Evolutionary conservation across 2,888 invertebrate genomes (phyloP).

Genomic region (Xylocampa areola): DNA sequence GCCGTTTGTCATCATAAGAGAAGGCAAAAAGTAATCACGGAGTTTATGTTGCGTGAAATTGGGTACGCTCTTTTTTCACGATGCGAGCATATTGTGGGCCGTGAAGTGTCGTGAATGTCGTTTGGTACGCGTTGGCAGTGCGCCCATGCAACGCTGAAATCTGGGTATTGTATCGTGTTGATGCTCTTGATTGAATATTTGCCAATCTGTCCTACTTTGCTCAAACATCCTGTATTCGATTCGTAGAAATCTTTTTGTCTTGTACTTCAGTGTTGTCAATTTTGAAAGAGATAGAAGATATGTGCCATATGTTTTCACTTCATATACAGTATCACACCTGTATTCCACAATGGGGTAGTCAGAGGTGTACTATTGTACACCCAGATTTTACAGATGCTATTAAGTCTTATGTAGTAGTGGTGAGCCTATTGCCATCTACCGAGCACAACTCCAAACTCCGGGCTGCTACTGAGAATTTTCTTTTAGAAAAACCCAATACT

Average conservation of each 20-base stretch:
- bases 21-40: conserved; percentile 81
- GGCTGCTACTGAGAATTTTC: too few species aligned
- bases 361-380: too few species aligned
- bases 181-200: conserved; percentile 42
- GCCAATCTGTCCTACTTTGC: conserved; percentile 48
- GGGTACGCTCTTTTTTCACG: conserved; percentile 71
- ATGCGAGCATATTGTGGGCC: conserved; percentile 63
- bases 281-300: conserved; percentile 13
- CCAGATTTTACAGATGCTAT: too few species aligned
- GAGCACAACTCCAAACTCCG: too few species aligned
- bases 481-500: too few species aligned
- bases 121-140: conserved; percentile 37
- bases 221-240: conserved; percentile 40
- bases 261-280: conserved; percentile 4
- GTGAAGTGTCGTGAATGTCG: conserved; percentile 55
- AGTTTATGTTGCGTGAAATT: conserved; percentile 88
- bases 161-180: conserved; percentile 41
- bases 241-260: conserved; percentile 29
- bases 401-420: too few species aligned
- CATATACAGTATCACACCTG: too few species aligned
- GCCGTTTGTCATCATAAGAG: conserved; percentile 82
- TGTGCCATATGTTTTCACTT: too few species aligned
- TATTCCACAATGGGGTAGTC: too few species aligned
- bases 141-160: conserved; percentile 20
- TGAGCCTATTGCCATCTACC: too few species aligned